Conservation (phyloP, 2,888 invertebrate species). For the Sycophila texana region DNA sequence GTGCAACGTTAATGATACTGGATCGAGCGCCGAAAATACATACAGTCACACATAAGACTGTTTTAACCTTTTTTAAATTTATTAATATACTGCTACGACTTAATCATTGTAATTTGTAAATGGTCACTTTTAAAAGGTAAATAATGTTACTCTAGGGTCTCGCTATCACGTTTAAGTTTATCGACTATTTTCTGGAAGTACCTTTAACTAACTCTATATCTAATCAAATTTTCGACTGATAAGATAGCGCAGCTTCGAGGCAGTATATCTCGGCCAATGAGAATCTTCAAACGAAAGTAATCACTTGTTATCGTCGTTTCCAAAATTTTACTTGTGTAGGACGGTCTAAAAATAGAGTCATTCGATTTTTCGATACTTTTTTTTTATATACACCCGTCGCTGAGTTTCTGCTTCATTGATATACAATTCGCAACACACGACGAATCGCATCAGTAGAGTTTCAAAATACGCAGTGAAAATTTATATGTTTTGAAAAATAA, state of each 20-base stretch:
- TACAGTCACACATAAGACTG: neutral
- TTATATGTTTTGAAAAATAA: neutral
- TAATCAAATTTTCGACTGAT: conserved; percentile 48
- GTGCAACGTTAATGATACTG: neutral
- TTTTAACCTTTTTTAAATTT: no score
- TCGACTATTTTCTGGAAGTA: conserved; percentile 33
- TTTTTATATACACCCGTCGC: neutral
- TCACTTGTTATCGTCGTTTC: neutral
- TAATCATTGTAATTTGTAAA: no score
- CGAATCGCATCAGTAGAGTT: neutral
- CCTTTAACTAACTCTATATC: conserved; percentile 33
- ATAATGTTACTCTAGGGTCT: neutral
- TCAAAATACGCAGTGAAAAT: neutral
- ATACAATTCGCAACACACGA: neutral
- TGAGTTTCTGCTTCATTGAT: conserved; percentile 9
- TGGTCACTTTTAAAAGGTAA: neutral
- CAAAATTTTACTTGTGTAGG: neutral
- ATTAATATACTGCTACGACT: no score
- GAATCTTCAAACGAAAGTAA: neutral
- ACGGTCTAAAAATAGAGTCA: neutral
- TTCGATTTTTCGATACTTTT: neutral
- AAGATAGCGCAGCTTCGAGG: conserved; percentile 26
- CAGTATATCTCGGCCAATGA: conserved; percentile 5
- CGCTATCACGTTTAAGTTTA: conserved; percentile 10
- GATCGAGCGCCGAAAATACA: neutral